Conservation (phyloP, 2,113 vertebrate species). For the Neogobius melanostomus region DNA sequence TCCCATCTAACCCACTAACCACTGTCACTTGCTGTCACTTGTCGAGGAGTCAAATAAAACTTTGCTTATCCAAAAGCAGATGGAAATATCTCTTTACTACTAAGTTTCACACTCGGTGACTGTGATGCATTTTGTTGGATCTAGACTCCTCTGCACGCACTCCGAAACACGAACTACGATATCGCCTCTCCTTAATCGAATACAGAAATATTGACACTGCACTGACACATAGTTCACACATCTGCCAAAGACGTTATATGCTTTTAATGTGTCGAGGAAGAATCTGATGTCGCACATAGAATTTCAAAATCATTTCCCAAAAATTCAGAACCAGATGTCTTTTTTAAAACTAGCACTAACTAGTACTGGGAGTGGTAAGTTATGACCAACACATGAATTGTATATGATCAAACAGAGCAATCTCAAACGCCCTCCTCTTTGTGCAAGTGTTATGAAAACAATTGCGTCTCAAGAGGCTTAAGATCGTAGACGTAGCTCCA, state of each 20-base stretch:
- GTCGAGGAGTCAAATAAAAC: not conserved
- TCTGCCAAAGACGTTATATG: not conserved
- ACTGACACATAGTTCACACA: slow-evolving; percentile 1
- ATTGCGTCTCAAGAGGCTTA: not conserved
- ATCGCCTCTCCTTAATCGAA: not conserved
- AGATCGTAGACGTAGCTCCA: not conserved
- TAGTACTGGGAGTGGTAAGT: too few relatives aligned
- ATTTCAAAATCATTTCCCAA: not conserved
- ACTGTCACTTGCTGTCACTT: not conserved
- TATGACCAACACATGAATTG: too few relatives aligned
- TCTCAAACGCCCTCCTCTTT: too few relatives aligned
- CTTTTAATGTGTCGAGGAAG: not conserved
- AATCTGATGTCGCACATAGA: not conserved
- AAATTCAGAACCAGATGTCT: not conserved
- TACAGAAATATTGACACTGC: slow-evolving; percentile 1
- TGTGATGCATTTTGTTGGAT: not conserved
- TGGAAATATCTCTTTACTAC: not conserved
- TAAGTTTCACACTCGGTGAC: too few relatives aligned
- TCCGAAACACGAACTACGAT: not conserved
- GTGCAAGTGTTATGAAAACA: too few relatives aligned
- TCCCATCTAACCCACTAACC: too few relatives aligned
- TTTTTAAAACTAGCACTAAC: not conserved
- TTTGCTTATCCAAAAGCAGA: not conserved
- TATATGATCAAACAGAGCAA: too few relatives aligned
- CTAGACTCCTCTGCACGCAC: not conserved